A percentile compares a stretch with the other conserved stretches of the same genome.
Evolutionary conservation across 2,113 vertebrate genomes (phyloP).

Genomic region (Anarrhichthys ocellatus): DNA sequence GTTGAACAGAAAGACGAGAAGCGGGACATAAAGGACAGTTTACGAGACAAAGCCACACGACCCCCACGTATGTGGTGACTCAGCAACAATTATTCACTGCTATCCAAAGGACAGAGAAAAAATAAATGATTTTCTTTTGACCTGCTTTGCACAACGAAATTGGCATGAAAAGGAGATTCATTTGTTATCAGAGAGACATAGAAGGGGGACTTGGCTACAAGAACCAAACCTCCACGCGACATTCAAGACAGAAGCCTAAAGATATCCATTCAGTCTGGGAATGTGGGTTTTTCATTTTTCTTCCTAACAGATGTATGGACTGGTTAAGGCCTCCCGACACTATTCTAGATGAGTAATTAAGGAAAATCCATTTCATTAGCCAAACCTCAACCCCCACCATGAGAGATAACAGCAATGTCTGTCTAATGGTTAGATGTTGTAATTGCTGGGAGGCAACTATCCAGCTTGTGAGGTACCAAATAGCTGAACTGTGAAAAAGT

Average conservation of each 20-base stretch:
- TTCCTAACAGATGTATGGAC: conserved; percentile 64
- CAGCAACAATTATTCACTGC: conserved; percentile 79
- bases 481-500: not conserved
- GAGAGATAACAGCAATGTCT: conserved; percentile 59
- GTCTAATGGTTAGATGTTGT: conserved; percentile 56
- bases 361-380: conserved; percentile 80
- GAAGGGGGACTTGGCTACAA: conserved; percentile 61
- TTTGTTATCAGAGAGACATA: conserved; percentile 76
- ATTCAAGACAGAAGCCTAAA: conserved; percentile 57
- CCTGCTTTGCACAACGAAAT: conserved; percentile 75
- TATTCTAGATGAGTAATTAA: conserved; percentile 76
- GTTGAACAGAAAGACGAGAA: conserved; percentile 41
- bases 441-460: conserved; percentile 48
- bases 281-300: conserved; percentile 75
- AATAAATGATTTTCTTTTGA: conserved; percentile 79
- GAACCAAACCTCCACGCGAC: conserved; percentile 67
- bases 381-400: conserved; percentile 57
- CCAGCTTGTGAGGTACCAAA: conserved; percentile 27
- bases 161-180: conserved; percentile 73
- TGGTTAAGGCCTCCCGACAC: conserved; percentile 66
- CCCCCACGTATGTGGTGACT: conserved; percentile 76
- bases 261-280: conserved; percentile 71
- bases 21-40: conserved; percentile 19
- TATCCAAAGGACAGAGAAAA: conserved; percentile 64
- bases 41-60: conserved; percentile 69